A percentile compares a stretch with the other conserved stretches of the same genome.
Evolutionary conservation across 2,888 invertebrate species (phyloP).

Genomic region (Onchidella celtica): DNA sequence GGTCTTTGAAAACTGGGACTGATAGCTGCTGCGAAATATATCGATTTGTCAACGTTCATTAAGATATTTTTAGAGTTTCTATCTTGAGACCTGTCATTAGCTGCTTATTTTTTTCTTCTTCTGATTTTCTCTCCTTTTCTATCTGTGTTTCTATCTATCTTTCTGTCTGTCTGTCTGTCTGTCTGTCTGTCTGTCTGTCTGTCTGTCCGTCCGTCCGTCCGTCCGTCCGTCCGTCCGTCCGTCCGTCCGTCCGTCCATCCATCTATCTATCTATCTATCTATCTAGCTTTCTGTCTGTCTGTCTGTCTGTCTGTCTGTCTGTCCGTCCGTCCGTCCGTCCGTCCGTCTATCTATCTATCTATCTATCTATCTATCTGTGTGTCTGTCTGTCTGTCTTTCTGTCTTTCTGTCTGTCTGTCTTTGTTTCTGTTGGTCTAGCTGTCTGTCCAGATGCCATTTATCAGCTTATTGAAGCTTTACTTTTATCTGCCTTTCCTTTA

Average conservation of each 20-base stretch:
- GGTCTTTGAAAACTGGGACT: too few relatives aligned
- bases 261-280: background rate
- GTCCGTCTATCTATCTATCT: background rate
- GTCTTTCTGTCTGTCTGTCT: constrained; percentile 15
- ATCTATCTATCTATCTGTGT: background rate
- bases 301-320: constrained; percentile 15
- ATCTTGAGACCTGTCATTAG: too few relatives aligned
- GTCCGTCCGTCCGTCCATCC: constrained; percentile 1
- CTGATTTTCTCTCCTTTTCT: background rate
- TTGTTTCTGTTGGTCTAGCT: constrained; percentile 9
- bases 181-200: background rate
- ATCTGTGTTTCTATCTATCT: constrained; percentile 1
- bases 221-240: background rate
- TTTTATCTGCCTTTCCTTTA: too few relatives aligned
- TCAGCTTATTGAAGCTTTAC: too few relatives aligned
- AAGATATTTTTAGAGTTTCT: too few relatives aligned
- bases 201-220: background rate
- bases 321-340: background rate
- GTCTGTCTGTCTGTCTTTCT: constrained; percentile 7
- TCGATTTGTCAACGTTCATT: too few relatives aligned
- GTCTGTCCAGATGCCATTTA: too few relatives aligned
- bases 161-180: background rate
- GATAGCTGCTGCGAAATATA: too few relatives aligned
- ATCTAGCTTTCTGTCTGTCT: constrained; percentile 4
- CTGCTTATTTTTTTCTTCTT: background rate